Evolutionary conservation across 2,888 invertebrate genomes (phyloP).

Genomic region (Andrena haemorrhoa): DNA sequence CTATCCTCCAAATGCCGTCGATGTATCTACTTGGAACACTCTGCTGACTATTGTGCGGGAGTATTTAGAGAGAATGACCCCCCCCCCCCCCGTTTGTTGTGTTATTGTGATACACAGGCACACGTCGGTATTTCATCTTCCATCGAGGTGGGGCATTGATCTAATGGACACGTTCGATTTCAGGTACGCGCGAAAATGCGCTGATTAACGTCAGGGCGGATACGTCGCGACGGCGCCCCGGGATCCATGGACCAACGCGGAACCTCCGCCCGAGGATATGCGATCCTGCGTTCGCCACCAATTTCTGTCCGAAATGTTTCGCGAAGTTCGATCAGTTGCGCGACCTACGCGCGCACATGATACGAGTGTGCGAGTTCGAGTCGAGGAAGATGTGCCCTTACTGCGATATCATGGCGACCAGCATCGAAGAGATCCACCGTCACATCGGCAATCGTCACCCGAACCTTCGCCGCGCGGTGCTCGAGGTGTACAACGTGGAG

Average conservation of each 20-base stretch:
- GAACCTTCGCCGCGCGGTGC: constrained; percentile 27
- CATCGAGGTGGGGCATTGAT: background rate
- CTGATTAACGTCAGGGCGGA: constrained; percentile 13
- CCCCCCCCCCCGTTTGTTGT: background rate
- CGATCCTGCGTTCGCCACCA: constrained; percentile 1
- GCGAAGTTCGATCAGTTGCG: constrained; percentile 34
- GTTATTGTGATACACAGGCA: background rate
- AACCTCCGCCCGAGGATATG: background rate
- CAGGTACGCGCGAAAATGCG: constrained; percentile 46
- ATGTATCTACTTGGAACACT: background rate
- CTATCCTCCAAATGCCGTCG: background rate
- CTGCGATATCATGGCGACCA: constrained; percentile 32
- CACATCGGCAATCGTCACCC: constrained; percentile 42
- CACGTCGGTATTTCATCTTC: background rate
- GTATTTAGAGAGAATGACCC: background rate
- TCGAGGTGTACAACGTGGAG: constrained; percentile 45
- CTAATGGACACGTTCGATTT: constrained; percentile 58
- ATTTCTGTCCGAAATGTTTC: constrained; percentile 41
- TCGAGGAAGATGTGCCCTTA: constrained; percentile 47
- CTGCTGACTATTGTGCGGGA: background rate
- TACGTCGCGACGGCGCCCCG: background rate
- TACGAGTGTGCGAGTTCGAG: constrained; percentile 20
- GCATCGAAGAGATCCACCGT: constrained; percentile 30
- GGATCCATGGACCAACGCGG: background rate
- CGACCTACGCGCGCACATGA: constrained; percentile 41